A percentile compares a stretch with the other conserved stretches of the same genome.
Conservation (phyloP, 2,888 invertebrate genomes). For the Xestia c-nigrum region DNA sequence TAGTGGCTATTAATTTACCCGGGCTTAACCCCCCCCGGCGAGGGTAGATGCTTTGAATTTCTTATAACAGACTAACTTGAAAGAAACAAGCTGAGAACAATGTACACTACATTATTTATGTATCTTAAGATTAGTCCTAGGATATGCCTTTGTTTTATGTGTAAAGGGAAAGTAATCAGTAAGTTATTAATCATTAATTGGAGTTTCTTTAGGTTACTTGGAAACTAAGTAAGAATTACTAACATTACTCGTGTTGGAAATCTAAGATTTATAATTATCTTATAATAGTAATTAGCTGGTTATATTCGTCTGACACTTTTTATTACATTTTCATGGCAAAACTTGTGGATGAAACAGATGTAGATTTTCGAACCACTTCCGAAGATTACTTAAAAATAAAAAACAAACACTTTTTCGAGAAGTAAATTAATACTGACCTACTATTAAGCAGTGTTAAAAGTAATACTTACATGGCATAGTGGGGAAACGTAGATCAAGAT, state of each 20-base stretch:
- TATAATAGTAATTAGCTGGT: neutral
- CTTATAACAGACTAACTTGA: conserved; percentile 20
- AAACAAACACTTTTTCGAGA: neutral
- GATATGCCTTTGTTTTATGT: neutral
- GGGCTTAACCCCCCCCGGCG: conserved; percentile 31
- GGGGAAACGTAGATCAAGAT: too few relatives aligned
- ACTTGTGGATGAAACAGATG: too few relatives aligned
- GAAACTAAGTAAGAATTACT: neutral
- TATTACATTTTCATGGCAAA: neutral
- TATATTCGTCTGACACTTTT: neutral
- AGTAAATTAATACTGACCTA: neutral
- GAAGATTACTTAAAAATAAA: too few relatives aligned
- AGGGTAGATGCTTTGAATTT: conserved; percentile 23
- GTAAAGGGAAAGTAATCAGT: conserved; percentile 4
- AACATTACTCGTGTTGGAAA: neutral
- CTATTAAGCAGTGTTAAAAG: neutral
- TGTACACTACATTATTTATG: conserved; percentile 38
- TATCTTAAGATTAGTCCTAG: neutral
- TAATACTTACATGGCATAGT: neutral
- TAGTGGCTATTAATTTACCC: conserved; percentile 52
- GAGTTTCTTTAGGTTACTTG: conserved; percentile 10
- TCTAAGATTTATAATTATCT: neutral
- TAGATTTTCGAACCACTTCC: neutral
- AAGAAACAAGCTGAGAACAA: conserved; percentile 39
- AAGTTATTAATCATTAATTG: neutral